Base-by-base conservation (phyloP, 2,113 vertebrate species). In the Hippocampus barbouri region DNA sequence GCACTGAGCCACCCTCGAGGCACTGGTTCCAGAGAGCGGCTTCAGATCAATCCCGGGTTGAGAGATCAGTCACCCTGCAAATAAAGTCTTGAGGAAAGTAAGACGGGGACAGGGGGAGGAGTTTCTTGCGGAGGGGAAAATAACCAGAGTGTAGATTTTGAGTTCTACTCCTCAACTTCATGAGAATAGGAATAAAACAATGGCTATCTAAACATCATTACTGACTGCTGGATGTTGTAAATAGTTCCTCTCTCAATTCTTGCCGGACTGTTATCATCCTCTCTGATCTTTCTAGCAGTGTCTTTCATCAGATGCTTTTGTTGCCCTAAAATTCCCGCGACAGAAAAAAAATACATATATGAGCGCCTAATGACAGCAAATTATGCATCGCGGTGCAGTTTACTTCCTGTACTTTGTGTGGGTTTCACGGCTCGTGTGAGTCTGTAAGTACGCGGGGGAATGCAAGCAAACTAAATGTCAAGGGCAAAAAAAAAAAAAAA, bases 381-480 rank as follows among this genome's bases (percentile, higher is more conserved):
- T 75, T 25, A 71, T 61, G 43, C 62, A 23, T 30, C 23, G 38
- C 66, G 1, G 27, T 69, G 47, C 34, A 15, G 21, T 45, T 49
- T 62, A 71, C 40, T 49, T 62, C 70, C 40, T 82, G 40, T 66
- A n/a, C 74, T 14, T 70, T 49, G 38, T 34, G 14, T 12, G 47
- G 59, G 64, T 40, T 18, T 60, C 21, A 21, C 7, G 49, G 61
- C 63, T 53, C 27, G 66, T 69, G 57, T 74, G 80, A 79, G 73
- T 81, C 74, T 75, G 67, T 82, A 79, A 47, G 70, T 79, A 66
- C 23, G 64, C 59, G 20, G 75, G 61, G 63, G 70, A 79, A 82
- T 84, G 83, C 82, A 86, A 81, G 87, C 69, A 62, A 79, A 86
- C 85, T 81, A 88, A 92, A 91, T 91, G 85, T 91, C 88, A 92